Base-by-base conservation (phyloP, 2,113 vertebrate species). In the Zosterops pallidus region DNA sequence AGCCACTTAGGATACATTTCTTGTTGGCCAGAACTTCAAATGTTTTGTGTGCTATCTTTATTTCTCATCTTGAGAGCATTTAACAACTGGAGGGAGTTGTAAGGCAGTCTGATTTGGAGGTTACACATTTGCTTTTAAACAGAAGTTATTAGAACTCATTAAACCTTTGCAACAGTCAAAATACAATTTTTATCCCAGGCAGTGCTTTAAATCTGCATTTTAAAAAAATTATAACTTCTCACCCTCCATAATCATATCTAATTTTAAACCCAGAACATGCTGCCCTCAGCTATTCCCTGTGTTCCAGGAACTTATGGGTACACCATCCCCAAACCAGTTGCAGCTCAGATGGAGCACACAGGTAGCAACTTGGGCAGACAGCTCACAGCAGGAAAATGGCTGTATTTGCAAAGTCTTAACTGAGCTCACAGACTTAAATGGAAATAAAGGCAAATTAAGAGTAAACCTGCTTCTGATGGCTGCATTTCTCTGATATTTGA, bases 1-100 rank as follows among this genome's bases (percentile, higher is more conserved):
- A 92, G 83, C 87, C 95, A 91, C 87, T 91, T 94, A 91, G 92
- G 86, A 94, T 92, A 94, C 78, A 94, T 91, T 95, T 95, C 95
- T 82, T 83, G 29, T 91, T 97, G 95, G 88, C 94, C 37, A 81
- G 53, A 83, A 76, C 67, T 94, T 95, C 90, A 97, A 85, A 95
- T 76, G 41, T 90, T 94, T 77, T 85, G 55, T 88, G 57, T 87
- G 50, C 31, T 91, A 90, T 86, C 93, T 95, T 4, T 25, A 79
- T 71, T 91, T 93, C 57, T 83, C 75, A 90, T 95, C 81, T 94
- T 42, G 24, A 94, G 91, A 95, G 79, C 14, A 1, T 89, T 80
- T 94, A 93, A 79, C 59, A 70, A 78, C 62, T 52, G 71, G 28
- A 92, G 72, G 56, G 76, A 92, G 46, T 68, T 60, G 57, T 60